Base-by-base conservation (phyloP, 1,140 invertebrate genomes). In the Orchesella cincta region DNA sequence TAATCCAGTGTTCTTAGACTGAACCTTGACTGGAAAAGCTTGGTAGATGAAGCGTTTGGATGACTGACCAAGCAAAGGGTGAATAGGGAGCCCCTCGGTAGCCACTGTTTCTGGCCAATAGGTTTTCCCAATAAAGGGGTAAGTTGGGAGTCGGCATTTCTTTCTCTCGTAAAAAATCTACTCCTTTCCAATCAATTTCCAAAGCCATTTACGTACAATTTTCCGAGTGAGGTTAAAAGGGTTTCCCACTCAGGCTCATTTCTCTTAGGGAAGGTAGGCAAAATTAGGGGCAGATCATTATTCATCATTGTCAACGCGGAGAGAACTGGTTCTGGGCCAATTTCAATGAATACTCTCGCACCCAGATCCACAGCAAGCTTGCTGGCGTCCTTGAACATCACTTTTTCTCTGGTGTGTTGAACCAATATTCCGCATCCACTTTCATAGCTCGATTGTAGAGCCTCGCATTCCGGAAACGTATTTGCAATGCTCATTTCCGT, bases 251-350 rank as follows among this genome's bases (percentile, higher is more conserved):
- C 28, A 12, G 26, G 29, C 31, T 67, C 62, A 14, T 29, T 67
- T 67, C 33, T 5, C 31, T 8, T 67, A 67, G 29, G 33, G 26
- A 31, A 23, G 62, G 62, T 12, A 67, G 29, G 31, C 62, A 67
- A 67, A 12, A 5, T 29, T 0, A 46, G 29, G 0, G 33, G 18
- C n/a, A 18, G 8, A 46, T 51, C 28, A 62, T 31, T 54, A 39
- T 77, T 39, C 62, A 73, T 71, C 76, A 77, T 77, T 1, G 57
- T 51, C 8, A 73, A 52, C 0, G 62, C 62, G 14, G 62, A 18
- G 20, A 67, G 62, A 2, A 67, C 62, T 12, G 62, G 62, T 18
- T 33, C 1, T 31, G 62, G 62, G 2, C 62, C 62, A 28, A 67
- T 31, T 67, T 67, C 62, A 23, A 67, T 14, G 31, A 67, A 67